Conservation (phyloP, 2,888 invertebrate genomes). For the Cataglyphis livida region DNA sequence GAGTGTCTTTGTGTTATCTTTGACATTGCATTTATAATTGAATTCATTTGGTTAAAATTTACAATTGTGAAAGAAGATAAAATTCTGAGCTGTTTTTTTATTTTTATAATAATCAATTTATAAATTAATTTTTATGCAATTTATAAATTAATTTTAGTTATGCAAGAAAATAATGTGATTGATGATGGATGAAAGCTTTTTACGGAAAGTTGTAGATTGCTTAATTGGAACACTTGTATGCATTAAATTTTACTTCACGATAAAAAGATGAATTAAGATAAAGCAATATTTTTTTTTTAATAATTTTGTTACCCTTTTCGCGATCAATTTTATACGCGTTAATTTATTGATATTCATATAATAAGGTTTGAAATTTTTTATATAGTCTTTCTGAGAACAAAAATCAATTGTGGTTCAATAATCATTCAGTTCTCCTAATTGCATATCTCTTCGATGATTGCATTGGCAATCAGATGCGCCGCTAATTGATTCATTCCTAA, state of each 20-base stretch:
- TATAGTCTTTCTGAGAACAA: not conserved
- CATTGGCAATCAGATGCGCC: constrained; percentile 63
- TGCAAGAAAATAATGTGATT: not conserved
- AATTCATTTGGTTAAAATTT: not conserved
- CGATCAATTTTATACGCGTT: not conserved
- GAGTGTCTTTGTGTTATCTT: not conserved
- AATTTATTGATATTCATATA: not conserved
- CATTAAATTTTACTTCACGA: not conserved
- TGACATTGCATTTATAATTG: not conserved
- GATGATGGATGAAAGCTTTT: not conserved
- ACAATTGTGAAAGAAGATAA: not conserved
- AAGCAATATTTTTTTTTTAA: not conserved
- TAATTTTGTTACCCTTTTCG: not conserved
- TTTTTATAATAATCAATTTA: not conserved
- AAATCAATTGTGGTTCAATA: constrained; percentile 65
- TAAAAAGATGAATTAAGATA: not conserved
- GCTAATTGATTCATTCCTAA: constrained; percentile 75
- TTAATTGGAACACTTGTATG: not conserved
- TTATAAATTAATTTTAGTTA: not conserved
- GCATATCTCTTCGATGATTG: constrained; percentile 61
- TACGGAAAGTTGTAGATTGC: not conserved
- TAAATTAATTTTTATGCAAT: not conserved
- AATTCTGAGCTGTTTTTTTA: not conserved
- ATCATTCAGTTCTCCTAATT: constrained; percentile 65
- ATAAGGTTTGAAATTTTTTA: not conserved